These are phyloP conservation scores for Julus scandinavius DNA, from an alignment of 2,888 invertebrate species.

Conservation along the genomic window DNA sequence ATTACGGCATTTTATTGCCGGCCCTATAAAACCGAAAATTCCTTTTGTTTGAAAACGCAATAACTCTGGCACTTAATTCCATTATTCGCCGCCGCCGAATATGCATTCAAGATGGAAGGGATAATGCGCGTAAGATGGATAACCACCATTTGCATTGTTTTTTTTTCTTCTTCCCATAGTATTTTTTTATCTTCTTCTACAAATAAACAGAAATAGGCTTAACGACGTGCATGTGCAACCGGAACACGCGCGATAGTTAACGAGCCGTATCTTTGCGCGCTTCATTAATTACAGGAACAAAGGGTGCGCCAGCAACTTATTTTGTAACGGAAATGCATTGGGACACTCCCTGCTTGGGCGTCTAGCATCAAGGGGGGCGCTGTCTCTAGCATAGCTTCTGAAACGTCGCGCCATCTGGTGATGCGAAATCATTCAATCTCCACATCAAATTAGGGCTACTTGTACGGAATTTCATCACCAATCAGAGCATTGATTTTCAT, in stretches of 20 bases:
- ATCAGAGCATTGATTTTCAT: too few species aligned
- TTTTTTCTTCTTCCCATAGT: background rate
- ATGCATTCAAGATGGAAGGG: background rate
- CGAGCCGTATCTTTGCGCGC: slow-evolving; percentile 22
- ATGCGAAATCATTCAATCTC: background rate
- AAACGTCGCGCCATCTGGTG: background rate
- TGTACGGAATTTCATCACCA: too few species aligned
- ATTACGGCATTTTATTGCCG: background rate
- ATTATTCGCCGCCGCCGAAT: background rate
- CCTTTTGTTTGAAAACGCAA: background rate
- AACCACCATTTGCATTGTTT: background rate
- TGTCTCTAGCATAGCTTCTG: background rate
- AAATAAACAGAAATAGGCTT: background rate
- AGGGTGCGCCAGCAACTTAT: background rate
- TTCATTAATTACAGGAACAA: slow-evolving; percentile 21
- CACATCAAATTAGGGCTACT: too few species aligned
- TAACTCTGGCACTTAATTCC: background rate
- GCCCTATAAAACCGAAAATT: slow-evolving; percentile 35
- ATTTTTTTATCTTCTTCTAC: slow-evolving; percentile 9
- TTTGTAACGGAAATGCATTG: background rate
- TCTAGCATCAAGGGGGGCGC: background rate
- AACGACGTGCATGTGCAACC: background rate
- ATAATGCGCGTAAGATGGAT: background rate
- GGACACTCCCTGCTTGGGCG: background rate
- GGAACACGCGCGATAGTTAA: slow-evolving; percentile 18